A percentile compares a stretch with the other conserved stretches of the same genome.
Conservation (phyloP, 64 coral and sea anemone species). For the Platygyra sinensis region DNA sequence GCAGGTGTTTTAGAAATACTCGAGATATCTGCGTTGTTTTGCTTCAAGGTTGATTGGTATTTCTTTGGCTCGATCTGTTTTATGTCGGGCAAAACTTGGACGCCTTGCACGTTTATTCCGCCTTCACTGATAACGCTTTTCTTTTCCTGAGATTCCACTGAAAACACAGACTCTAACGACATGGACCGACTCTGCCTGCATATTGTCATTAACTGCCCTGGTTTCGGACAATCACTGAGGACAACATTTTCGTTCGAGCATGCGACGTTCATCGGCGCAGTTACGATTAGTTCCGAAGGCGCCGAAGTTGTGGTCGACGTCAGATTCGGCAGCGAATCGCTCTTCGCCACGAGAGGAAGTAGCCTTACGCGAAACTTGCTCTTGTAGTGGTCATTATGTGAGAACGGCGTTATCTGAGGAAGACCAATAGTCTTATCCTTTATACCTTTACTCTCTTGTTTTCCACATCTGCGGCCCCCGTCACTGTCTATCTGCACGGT, state of each 20-base stretch:
- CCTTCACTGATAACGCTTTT: not conserved
- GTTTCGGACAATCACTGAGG: not conserved
- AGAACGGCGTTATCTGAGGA: not conserved
- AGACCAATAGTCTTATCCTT: not conserved
- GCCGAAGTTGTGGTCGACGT: not conserved
- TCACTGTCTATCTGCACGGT: not conserved
- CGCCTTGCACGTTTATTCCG: constrained; percentile 39
- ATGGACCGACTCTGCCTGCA: constrained; percentile 3
- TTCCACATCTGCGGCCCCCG: not conserved
- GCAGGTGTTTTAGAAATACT: constrained; percentile 4
- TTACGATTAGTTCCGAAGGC: constrained; percentile 6
- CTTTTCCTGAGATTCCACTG: not conserved
- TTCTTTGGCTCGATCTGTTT: not conserved
- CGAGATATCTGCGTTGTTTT: not conserved
- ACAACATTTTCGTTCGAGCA: not conserved
- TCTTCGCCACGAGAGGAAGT: constrained; percentile 37
- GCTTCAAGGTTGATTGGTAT: not conserved
- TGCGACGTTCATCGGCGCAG: not conserved
- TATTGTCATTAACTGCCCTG: not conserved
- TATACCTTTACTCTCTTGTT: not conserved
- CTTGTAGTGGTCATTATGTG: constrained; percentile 35
- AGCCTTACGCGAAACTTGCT: constrained; percentile 68
- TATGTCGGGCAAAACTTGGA: constrained; percentile 33
- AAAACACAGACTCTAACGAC: constrained; percentile 60
- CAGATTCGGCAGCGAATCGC: constrained; percentile 55